Evolutionary conservation across 2,113 vertebrate genomes (phyloP), one percentile per base, ranked within the genome.

Genomic region (Eulacestoma nigropectus): DNA sequence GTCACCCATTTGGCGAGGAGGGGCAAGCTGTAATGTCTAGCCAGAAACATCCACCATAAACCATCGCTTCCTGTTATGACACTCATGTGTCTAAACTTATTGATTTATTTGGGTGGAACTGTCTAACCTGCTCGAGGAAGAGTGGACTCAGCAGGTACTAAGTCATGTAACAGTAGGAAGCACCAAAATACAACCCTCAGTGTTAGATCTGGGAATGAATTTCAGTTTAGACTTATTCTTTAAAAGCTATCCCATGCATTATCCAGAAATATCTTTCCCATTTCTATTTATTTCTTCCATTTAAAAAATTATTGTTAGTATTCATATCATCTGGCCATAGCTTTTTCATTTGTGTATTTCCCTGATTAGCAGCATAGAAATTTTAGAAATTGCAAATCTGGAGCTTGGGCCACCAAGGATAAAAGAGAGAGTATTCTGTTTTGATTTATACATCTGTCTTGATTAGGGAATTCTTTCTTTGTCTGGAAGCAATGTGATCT

Each of bases 41-140:
- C 74, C 91, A 97, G 92, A 73, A 95, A 91, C 94, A 74, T 93
- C 91, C 84, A 93, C 87, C 84, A 57, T 93, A 94, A 97, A 96
- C 86, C 84, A 67, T 44, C 2, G 10, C 68, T 97, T 97, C 95
- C 92, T 97, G n/a, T 96, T 95, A 94, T 85, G 93, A 96, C 85
- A 94, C 70, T 56, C 81, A 23, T 56, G 69, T 93, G 89, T 94
- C 49, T 89, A 93, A 90, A 97, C 90, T 41, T 70, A 91, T 47
- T 80, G 90, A 97, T 97, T 95, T 84, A 95, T 92, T 89, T 60
- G 65, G 78, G 89, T 91, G 30, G 6, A 77, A 70, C 84, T 93
- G 70, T 59, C 60, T 88, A 91, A 95, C 81, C 72, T 87, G 88
- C 44, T 69, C 7, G 41, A 74, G 75, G 44, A 92, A 93, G 72